These are phyloP conservation scores for Pachycephala philippinensis DNA, from an alignment of 2,113 vertebrate genomes.

Conservation along the genomic window DNA sequence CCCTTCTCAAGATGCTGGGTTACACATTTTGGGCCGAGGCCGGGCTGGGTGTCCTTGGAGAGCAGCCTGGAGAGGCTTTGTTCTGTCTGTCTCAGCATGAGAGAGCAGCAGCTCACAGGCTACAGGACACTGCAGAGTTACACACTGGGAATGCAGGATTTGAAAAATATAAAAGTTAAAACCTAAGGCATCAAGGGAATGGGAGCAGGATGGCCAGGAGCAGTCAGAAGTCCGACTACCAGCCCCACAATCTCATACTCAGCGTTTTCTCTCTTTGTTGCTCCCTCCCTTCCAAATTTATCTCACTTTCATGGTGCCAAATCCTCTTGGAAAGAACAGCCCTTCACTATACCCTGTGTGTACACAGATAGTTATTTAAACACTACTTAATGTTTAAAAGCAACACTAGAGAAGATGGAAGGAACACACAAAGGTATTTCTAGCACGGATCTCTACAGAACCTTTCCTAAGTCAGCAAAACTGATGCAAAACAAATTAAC, in stretches of 20 bases:
- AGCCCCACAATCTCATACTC: not conserved
- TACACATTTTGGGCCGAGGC: too few species aligned
- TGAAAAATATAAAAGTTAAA: too few species aligned
- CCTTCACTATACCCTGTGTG: fast-evolving
- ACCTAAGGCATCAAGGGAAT: too few species aligned
- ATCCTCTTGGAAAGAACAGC: not conserved
- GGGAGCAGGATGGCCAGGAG: not conserved
- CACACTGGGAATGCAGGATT: too few species aligned
- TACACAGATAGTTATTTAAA: not conserved
- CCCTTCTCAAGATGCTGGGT: too few species aligned
- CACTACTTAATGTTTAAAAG: not conserved
- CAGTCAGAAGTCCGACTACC: not conserved
- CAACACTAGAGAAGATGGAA: not conserved
- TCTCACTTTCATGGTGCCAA: not conserved
- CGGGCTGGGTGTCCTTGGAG: too few species aligned
- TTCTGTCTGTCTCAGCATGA: too few species aligned
- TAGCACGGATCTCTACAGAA: not conserved
- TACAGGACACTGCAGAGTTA: too few species aligned
- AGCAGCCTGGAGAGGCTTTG: too few species aligned
- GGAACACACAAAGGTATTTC: not conserved
- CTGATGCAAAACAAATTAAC: not conserved
- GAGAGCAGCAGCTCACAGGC: too few species aligned
- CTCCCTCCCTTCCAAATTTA: not conserved
- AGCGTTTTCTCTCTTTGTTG: not conserved
- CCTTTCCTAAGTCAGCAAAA: not conserved